A percentile compares a stretch with the other conserved stretches of the same genome.
phyloP scores from a whole-genome alignment of 1,140 invertebrate genomes.

The Macrosteles quadrilineatus region DNA sequence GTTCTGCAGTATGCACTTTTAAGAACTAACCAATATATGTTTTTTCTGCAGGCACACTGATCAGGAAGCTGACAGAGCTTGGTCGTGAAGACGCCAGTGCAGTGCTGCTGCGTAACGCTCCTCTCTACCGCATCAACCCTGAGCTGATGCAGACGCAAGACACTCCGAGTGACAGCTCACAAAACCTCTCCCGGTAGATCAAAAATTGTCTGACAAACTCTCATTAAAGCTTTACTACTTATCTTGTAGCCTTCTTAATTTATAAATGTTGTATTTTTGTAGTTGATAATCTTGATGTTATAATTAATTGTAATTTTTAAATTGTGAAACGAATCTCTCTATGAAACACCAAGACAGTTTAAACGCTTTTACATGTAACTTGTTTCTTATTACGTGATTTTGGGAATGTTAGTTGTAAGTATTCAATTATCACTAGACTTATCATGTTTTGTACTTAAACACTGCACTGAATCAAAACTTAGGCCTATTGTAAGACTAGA shows the following conservation, averaged over 20 bases:
- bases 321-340: neutral
- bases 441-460: neutral
- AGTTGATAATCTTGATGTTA: neutral
- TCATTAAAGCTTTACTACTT: neutral
- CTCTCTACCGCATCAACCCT: constrained; percentile 38
- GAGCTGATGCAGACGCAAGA: constrained; percentile 12
- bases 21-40: too few species aligned
- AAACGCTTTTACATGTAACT: neutral
- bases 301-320: neutral
- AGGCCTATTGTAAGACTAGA: neutral
- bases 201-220: neutral
- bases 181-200: constrained; percentile 13
- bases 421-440: neutral
- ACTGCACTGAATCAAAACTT: constrained; percentile 8
- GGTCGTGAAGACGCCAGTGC: constrained; percentile 40
- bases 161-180: constrained; percentile 9
- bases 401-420: neutral
- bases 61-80: constrained; percentile 39
- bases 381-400: neutral
- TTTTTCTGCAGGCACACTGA: constrained; percentile 36
- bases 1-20: too few species aligned
- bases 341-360: neutral
- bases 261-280: neutral
- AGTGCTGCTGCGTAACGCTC: constrained; percentile 35
- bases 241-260: neutral